Evolutionary conservation across 35 echinoderm and acorn worm species (phyloP).

Genomic region (Ptychodera flava): DNA sequence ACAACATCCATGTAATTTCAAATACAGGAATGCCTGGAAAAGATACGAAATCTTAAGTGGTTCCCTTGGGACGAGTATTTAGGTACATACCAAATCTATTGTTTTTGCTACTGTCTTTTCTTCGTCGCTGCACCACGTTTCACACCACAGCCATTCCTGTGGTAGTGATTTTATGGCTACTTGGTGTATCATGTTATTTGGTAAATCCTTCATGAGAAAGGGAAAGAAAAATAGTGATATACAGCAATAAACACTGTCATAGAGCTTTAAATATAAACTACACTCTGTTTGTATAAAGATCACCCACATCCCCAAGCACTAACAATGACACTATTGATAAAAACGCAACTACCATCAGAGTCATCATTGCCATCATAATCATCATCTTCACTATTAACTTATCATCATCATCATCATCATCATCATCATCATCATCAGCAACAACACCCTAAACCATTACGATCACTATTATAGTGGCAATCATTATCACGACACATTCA

Average conservation of each 20-base stretch:
- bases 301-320: too few relatives aligned
- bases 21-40: too few relatives aligned
- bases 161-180: conserved; percentile 82
- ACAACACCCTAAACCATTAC: too few relatives aligned
- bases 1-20: too few relatives aligned
- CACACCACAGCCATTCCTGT: conserved; percentile 98
- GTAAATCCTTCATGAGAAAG: conserved; percentile 58
- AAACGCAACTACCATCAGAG: too few relatives aligned
- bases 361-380: too few relatives aligned
- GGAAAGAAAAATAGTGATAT: background rate
- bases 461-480: too few relatives aligned
- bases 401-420: too few relatives aligned
- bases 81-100: conserved; percentile 87
- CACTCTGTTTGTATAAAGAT: background rate
- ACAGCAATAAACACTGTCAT: background rate
- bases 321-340: too few relatives aligned
- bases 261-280: background rate
- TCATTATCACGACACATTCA: too few relatives aligned
- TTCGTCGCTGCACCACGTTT: conserved; percentile 87
- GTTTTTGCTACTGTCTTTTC: conserved; percentile 74
- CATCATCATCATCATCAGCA: too few relatives aligned
- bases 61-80: background rate
- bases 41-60: background rate
- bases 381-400: too few relatives aligned
- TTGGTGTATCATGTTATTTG: conserved; percentile 99